These are phyloP conservation scores for Gnathochromis pfefferi DNA, from an alignment of 2,113 vertebrate genomes.

Conservation along the genomic window DNA sequence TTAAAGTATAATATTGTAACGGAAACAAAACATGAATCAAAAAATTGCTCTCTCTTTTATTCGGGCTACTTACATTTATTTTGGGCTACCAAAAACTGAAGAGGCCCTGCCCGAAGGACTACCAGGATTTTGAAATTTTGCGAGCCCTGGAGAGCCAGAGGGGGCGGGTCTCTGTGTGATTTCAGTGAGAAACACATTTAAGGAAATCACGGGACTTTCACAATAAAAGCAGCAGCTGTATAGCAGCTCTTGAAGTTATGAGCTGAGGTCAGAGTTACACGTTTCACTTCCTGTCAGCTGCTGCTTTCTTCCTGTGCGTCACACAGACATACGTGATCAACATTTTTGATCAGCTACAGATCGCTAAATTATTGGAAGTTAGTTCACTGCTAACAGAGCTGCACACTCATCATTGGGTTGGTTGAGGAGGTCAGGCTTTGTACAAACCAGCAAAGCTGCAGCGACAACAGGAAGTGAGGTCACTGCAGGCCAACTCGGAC, in stretches of 20 bases:
- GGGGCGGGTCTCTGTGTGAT: neutral
- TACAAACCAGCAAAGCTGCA: neutral
- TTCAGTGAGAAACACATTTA: neutral
- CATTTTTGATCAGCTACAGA: neutral
- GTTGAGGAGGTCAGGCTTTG: neutral
- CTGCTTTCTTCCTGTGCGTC: neutral
- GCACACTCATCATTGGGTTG: neutral
- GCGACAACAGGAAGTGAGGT: neutral
- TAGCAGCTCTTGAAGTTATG: neutral
- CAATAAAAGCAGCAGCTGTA: neutral
- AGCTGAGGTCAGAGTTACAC: neutral
- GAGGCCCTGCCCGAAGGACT: neutral
- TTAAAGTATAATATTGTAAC: rapidly evolving
- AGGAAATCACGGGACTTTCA: neutral
- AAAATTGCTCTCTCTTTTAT: neutral
- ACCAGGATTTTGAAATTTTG: neutral
- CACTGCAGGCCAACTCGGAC: neutral
- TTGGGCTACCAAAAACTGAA: neutral
- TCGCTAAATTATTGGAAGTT: neutral
- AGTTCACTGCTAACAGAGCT: neutral
- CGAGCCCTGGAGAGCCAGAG: neutral
- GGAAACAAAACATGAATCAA: neutral
- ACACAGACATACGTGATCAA: neutral
- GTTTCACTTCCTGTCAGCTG: neutral
- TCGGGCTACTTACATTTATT: neutral